Evolutionary conservation across 2,113 vertebrate species (phyloP).

Genomic region (Camelus bactrianus): DNA sequence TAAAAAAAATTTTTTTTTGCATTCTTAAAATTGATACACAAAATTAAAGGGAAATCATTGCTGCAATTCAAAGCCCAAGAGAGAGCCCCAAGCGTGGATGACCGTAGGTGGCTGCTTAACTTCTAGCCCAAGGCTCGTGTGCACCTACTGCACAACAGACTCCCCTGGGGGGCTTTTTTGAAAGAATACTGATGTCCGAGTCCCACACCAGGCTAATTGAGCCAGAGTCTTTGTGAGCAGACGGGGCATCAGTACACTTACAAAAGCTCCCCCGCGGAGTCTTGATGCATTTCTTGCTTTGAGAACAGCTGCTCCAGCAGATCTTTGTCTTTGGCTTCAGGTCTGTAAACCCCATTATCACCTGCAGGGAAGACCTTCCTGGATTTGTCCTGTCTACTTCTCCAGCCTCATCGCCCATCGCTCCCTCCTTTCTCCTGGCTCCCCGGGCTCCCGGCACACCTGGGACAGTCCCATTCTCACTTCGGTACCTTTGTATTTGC

Average conservation of each 20-base stretch:
- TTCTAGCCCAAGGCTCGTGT: not conserved
- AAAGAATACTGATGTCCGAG: not conserved
- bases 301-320: not conserved
- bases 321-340: not conserved
- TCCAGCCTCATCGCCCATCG: not conserved
- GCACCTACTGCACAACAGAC: rapidly evolving
- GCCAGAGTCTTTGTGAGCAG: not conserved
- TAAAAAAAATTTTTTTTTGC: not conserved
- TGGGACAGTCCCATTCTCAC: rapidly evolving
- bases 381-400: not conserved
- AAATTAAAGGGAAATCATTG: not conserved
- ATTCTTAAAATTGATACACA: not conserved
- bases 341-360: not conserved
- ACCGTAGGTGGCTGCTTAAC: not conserved
- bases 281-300: not conserved
- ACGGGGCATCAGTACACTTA: not conserved
- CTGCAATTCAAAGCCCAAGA: not conserved
- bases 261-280: not conserved
- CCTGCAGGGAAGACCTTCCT: not conserved
- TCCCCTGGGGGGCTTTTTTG: not conserved
- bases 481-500: not conserved
- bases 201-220: not conserved
- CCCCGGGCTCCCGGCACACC: no score
- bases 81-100: not conserved
- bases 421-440: not conserved